Percentiles rank a stretch among this genome's conserved stretches.
Evolutionary conservation across 2,888 invertebrate genomes (phyloP).

Genomic region (Oxystoma pomonae): DNA sequence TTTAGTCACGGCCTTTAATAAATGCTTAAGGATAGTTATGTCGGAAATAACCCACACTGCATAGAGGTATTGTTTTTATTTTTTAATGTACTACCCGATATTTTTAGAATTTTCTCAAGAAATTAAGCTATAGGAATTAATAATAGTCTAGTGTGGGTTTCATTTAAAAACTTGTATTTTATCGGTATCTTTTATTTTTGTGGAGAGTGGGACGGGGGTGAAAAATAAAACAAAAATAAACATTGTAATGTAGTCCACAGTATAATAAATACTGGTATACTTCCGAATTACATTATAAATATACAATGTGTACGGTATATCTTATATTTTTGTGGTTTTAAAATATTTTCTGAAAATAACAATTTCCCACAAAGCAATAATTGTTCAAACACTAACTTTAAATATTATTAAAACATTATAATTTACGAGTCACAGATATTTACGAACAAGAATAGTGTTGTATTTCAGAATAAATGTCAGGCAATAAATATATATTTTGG

Average conservation of each 20-base stretch:
- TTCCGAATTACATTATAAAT: slow-evolving; percentile 55
- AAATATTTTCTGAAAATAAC: slow-evolving; percentile 55
- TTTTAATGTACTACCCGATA: too few species aligned
- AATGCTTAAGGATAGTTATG: too few species aligned
- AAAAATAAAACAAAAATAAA: slow-evolving; percentile 36
- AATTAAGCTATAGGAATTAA: too few species aligned
- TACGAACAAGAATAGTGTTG: slow-evolving; percentile 47
- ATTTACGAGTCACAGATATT: slow-evolving; percentile 48
- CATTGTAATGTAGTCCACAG: slow-evolving; percentile 50
- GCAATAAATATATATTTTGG: too few species aligned
- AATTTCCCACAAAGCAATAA: slow-evolving; percentile 53
- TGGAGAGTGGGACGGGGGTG: neutral
- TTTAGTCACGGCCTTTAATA: too few species aligned
- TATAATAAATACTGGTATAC: slow-evolving; percentile 55
- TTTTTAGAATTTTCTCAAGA: too few species aligned
- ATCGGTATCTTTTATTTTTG: too few species aligned
- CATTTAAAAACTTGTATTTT: too few species aligned
- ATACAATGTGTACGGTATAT: slow-evolving; percentile 53
- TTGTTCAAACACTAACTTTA: slow-evolving; percentile 50
- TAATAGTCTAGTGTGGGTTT: too few species aligned
- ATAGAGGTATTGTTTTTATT: too few species aligned
- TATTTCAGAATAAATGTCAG: slow-evolving; percentile 38
- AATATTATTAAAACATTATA: slow-evolving; percentile 44
- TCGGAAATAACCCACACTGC: too few species aligned
- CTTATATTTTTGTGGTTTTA: slow-evolving; percentile 49